Base-by-base conservation (phyloP, 2,888 invertebrate genomes). In the Rhingia rostrata region DNA sequence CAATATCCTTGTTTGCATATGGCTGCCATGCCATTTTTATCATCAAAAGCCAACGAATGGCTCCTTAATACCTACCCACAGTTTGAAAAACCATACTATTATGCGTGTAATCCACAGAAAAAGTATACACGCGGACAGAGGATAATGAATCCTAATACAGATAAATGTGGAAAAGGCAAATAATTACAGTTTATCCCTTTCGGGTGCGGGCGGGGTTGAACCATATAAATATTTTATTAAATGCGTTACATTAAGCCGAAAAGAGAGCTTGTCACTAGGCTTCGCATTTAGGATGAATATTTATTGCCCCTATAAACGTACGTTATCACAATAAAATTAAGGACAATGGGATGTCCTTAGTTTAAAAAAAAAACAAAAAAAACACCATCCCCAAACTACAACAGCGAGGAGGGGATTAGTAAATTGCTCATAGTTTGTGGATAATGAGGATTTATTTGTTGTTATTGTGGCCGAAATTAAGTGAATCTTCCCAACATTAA, bases 391-490 rank as follows among this genome's bases (percentile, higher is more conserved):
- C n/a, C 7, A 32, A 22, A 2, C 22, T 30, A 10, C 9, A 10
- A 30, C 10, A 61, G 33, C 7, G 22, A 64, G 12, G 41, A 39
- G 32, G 43, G 41, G 41, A 43, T 49, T 61, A 39, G 43, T 45
- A 47, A 67, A 73, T 67, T 56, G 72, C 53, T 37, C 53, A 61
- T 60, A 66, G 49, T 64, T 39, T 41, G 61, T 43, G 43, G 64
- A 73, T 83, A 83, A 83, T 83, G 72, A 73, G 73, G 63, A 83
- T 83, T 83, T 83, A 78, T 83, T 67, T 63, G 39, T 45, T 67
- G 67, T 63, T 32, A 73, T 78, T 69, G 72, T 67, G 70, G 43
- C 41, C 32, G 12, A 47, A 54, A 14, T 60, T 78, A 83, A 83
- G 78, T 73, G 72, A 83, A 67, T 78, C 67, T 77, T 61, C n/a